These are phyloP conservation scores for Agrilus mali DNA, from an alignment of 2,888 invertebrate genomes.

Conservation along the genomic window DNA sequence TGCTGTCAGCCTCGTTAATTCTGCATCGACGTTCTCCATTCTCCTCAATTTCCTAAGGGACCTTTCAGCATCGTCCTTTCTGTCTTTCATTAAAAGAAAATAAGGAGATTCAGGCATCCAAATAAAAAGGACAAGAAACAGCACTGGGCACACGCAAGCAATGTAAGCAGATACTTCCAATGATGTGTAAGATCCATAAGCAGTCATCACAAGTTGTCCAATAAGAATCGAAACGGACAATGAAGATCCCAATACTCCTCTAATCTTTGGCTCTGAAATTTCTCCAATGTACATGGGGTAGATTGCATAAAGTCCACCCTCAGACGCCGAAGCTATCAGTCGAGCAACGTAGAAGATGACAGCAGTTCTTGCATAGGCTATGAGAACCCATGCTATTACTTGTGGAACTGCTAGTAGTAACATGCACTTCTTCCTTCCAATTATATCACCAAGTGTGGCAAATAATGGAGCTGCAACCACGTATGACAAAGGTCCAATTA, in stretches of 20 bases:
- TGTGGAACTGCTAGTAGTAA: slow-evolving; percentile 22
- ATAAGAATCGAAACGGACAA: slow-evolving; percentile 11
- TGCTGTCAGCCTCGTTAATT: slow-evolving; percentile 16
- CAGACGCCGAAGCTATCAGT: slow-evolving; percentile 13
- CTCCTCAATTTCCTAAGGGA: slow-evolving; percentile 19
- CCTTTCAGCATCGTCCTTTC: slow-evolving; percentile 15
- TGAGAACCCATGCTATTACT: slow-evolving; percentile 18
- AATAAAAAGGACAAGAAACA: slow-evolving; percentile 16
- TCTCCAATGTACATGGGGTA: slow-evolving; percentile 18
- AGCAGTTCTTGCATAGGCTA: slow-evolving; percentile 9
- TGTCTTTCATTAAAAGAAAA: slow-evolving; percentile 27
- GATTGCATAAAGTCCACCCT: slow-evolving; percentile 14
- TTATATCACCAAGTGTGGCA: slow-evolving; percentile 16
- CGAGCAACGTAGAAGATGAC: slow-evolving; percentile 9
- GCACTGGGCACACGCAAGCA: slow-evolving; percentile 13
- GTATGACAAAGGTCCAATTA: slow-evolving; percentile 14
- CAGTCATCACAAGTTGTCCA: slow-evolving; percentile 2
- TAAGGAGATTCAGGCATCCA: slow-evolving; percentile 49
- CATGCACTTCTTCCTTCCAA: slow-evolving; percentile 22
- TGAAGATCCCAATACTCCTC: slow-evolving; percentile 14
- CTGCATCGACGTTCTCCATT: slow-evolving; percentile 19
- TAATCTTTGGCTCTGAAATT: slow-evolving; percentile 15
- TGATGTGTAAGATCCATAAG: slow-evolving; percentile 8
- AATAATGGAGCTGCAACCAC: slow-evolving; percentile 11
- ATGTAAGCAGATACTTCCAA: slow-evolving; percentile 5